Evolutionary conservation across 2,113 vertebrate genomes (phyloP), one percentile per base, ranked within the genome.

Genomic region (Potamarius usumacintae): DNA sequence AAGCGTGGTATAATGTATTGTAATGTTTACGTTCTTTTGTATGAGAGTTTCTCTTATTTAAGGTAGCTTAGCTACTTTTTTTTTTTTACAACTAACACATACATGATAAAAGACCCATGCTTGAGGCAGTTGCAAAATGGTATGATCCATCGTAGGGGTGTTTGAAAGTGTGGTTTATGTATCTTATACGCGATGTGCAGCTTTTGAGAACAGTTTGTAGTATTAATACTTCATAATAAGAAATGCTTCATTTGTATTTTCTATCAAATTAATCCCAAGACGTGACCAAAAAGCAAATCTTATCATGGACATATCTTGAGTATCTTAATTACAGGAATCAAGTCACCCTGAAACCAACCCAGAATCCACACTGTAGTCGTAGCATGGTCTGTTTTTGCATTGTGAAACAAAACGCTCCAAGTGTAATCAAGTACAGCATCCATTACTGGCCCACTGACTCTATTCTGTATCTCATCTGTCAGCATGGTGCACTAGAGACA

Each of bases 401-500:
- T 65, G n/a, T 2, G 20, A 79, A 89, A 79, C 53, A 89, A 80
- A 85, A 15, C 17, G 63, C 17, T 57, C 14, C 18, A 9, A 52
- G 60, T 25, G 53, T 74, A 82, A 79, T 82, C 11, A 42, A 65
- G 48, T 83, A 67, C 25, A 92, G 92, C 88, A 90, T 85, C 77
- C 55, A 3, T 84, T 82, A 79, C 71, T 84, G 55, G 62, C 88
- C 90, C 91, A 90, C 89, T 90, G 85, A 88, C 90, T 57, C 71
- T 48, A 63, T 18, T 60, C 87, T 52, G 58, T 30, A 55, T 88
- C 91, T 93, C 92, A 92, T 93, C 91, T 87, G 92, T 92, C 92
- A 89, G 91, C 86, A 82, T 85, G 89, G 65, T 90, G 90, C 86
- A 83, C 67, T 86, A 89, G 90, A 92, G 91, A 92, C 92, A 92